Percentiles rank a stretch among this genome's conserved stretches.
Conservation (phyloP, 1,140 invertebrate genomes). For the Zelostemma sp. region DNA sequence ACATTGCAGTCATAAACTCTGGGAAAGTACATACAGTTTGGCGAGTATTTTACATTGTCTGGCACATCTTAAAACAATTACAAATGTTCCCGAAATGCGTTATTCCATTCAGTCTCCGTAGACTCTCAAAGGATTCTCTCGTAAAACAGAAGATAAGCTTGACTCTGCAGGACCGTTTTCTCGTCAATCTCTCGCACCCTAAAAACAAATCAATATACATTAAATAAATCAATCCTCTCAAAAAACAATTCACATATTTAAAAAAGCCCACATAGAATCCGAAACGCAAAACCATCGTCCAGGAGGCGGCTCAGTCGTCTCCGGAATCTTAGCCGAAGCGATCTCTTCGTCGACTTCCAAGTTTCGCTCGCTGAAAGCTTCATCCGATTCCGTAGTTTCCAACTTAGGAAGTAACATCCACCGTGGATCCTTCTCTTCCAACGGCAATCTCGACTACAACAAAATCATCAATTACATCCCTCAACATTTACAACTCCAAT, state of each 20-base stretch:
- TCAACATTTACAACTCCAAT: background rate
- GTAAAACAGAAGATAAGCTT: conserved; percentile 98
- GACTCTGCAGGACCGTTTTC: conserved; percentile 82
- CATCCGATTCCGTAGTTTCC: conserved; percentile 68
- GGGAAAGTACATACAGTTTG: conserved; percentile 6
- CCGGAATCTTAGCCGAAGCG: conserved; percentile 53
- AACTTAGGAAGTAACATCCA: conserved; percentile 78
- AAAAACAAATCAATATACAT: conserved; percentile 23
- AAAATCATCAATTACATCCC: conserved; percentile 15
- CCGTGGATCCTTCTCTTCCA: conserved; percentile 73
- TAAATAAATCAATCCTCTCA: background rate
- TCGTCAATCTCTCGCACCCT: conserved; percentile 85
- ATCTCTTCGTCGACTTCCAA: conserved; percentile 70
- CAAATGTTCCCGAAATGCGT: conserved; percentile 33
- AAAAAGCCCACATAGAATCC: conserved; percentile 76
- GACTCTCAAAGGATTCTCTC: conserved; percentile 82
- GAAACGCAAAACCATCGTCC: conserved; percentile 95
- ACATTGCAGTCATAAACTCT: background rate
- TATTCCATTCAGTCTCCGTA: conserved; percentile 11
- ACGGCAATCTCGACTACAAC: conserved; percentile 66
- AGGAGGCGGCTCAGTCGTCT: conserved; percentile 72
- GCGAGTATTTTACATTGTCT: conserved; percentile 25
- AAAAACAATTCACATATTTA: conserved; percentile 8
- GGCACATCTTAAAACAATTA: conserved; percentile 15
- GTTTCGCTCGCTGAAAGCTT: conserved; percentile 45